A percentile compares a stretch with the other conserved stretches of the same genome.
Conservation (phyloP, 2,113 vertebrate genomes). For the Calypte anna region DNA sequence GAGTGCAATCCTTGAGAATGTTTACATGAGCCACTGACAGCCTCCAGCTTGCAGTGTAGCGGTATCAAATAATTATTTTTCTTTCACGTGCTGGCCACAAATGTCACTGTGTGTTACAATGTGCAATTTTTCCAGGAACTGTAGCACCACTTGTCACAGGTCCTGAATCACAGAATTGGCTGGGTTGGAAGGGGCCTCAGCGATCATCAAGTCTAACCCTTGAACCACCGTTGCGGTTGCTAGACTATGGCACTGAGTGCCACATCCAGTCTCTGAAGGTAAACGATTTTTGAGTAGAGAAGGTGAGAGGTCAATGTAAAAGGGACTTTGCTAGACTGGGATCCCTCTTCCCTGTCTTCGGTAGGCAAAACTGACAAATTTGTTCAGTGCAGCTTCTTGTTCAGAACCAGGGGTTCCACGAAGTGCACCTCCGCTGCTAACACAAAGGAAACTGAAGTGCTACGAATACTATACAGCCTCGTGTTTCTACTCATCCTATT, state of each 20-base stretch:
- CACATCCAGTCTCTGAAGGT: not conserved
- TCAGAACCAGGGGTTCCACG: too few relatives aligned
- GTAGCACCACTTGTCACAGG: not conserved
- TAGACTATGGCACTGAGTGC: too few relatives aligned
- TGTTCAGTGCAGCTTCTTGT: rapidly evolving
- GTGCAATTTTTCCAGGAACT: not conserved
- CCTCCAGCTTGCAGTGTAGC: not conserved
- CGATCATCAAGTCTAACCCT: too few relatives aligned
- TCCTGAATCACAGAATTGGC: too few relatives aligned
- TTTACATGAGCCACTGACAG: not conserved
- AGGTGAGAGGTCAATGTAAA: not conserved
- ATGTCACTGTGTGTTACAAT: not conserved
- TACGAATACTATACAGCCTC: not conserved
- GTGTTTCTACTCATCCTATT: not conserved
- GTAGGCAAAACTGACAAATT: not conserved
- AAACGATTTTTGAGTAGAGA: not conserved
- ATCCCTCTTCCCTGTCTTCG: too few relatives aligned
- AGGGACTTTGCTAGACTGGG: not conserved
- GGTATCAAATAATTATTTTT: not conserved
- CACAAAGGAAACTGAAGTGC: rapidly evolving
- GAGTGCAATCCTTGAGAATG: rapidly evolving
- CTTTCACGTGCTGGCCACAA: not conserved
- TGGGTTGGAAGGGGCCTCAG: too few relatives aligned
- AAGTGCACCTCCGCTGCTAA: too few relatives aligned
- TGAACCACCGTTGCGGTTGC: too few relatives aligned